Evolutionary conservation across 2,888 invertebrate genomes (phyloP).

Genomic region (Odontothrips loti): DNA sequence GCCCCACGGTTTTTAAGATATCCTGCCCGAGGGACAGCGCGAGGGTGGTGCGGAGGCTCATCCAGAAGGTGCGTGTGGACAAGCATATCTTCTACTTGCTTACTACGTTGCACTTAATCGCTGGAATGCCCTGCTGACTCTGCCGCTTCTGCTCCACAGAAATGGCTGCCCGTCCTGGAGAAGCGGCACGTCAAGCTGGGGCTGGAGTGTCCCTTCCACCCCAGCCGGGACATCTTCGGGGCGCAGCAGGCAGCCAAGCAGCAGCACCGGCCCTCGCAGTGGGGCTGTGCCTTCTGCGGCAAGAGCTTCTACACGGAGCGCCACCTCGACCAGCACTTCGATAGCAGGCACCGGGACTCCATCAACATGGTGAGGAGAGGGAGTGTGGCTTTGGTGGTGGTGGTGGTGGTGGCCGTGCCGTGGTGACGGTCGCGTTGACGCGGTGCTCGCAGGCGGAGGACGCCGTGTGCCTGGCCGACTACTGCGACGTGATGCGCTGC

Average conservation of each 20-base stretch:
- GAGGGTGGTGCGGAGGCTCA: slow-evolving; percentile 78
- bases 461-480: slow-evolving; percentile 87
- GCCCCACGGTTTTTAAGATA: slow-evolving; percentile 79
- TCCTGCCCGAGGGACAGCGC: slow-evolving; percentile 85
- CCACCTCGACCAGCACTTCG: slow-evolving; percentile 82
- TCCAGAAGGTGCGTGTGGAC: slow-evolving; percentile 59
- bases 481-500: slow-evolving; percentile 94
- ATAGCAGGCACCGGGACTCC: slow-evolving; percentile 77
- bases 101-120: neutral
- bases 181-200: slow-evolving; percentile 83
- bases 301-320: slow-evolving; percentile 87
- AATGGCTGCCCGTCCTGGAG: slow-evolving; percentile 86
- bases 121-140: neutral
- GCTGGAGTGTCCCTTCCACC: slow-evolving; percentile 85
- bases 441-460: slow-evolving; percentile 69
- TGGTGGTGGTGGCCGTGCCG: neutral
- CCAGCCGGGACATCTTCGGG: slow-evolving; percentile 78
- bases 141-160: slow-evolving; percentile 49
- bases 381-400: neutral
- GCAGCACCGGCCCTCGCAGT: slow-evolving; percentile 79
- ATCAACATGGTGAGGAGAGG: slow-evolving; percentile 65
- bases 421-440: neutral
- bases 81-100: neutral
- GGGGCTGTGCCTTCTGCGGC: slow-evolving; percentile 87
- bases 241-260: slow-evolving; percentile 81